Evolutionary conservation across 2,888 invertebrate species (phyloP).

Genomic region (Drosophila limbata): DNA sequence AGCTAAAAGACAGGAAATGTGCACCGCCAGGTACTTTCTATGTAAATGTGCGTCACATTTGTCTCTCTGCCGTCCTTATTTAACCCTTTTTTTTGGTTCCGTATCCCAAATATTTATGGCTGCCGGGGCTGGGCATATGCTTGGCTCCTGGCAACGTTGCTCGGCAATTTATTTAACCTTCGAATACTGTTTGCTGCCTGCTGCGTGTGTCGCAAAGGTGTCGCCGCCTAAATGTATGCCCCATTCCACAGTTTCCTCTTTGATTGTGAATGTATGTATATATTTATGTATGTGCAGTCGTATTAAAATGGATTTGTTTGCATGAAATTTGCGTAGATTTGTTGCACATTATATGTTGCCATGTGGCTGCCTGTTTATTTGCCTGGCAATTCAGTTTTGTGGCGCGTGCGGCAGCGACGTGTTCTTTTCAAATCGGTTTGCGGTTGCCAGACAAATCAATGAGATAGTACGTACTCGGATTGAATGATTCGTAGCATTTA

Average conservation of each 20-base stretch:
- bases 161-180: slow-evolving; percentile 77
- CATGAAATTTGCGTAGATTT: slow-evolving; percentile 76
- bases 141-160: slow-evolving; percentile 53
- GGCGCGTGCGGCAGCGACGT: slow-evolving; percentile 19
- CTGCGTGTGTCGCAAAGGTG: slow-evolving; percentile 66
- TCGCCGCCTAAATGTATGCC: slow-evolving; percentile 44
- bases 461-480: neutral
- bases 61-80: slow-evolving; percentile 39
- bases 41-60: slow-evolving; percentile 67
- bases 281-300: slow-evolving; percentile 43
- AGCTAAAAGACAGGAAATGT: slow-evolving; percentile 73
- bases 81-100: slow-evolving; percentile 68
- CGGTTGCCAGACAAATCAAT: slow-evolving; percentile 45
- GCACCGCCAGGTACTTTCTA: slow-evolving; percentile 79
- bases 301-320: slow-evolving; percentile 70
- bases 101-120: slow-evolving; percentile 75
- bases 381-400: slow-evolving; percentile 47
- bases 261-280: slow-evolving; percentile 31
- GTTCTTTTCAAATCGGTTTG: slow-evolving; percentile 40
- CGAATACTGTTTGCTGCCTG: slow-evolving; percentile 57
- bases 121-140: slow-evolving; percentile 69
- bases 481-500: neutral
- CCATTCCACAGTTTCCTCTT: slow-evolving; percentile 4
- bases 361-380: slow-evolving; percentile 57
- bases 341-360: slow-evolving; percentile 63